Evolutionary conservation across 2,113 vertebrate species (phyloP).

Genomic region (Gorilla gorilla): DNA sequence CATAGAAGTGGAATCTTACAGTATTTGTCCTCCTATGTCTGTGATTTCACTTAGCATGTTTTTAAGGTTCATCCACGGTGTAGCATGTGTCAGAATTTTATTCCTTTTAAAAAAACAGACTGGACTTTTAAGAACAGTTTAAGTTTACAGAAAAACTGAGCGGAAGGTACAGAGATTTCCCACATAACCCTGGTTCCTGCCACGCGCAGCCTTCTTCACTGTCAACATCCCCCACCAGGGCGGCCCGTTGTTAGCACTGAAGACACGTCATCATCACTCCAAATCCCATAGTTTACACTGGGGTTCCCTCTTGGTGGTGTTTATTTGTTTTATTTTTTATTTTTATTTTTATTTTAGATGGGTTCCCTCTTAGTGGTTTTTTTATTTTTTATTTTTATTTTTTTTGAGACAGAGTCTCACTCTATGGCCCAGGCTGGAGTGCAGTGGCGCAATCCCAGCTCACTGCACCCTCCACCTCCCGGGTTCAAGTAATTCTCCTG

Average conservation of each 20-base stretch:
- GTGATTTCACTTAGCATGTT: neutral
- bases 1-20: fast-evolving
- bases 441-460: neutral
- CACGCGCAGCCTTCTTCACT: too few relatives aligned
- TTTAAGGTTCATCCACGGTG: neutral
- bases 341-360: neutral
- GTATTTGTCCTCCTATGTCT: neutral
- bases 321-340: neutral
- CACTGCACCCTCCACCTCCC: neutral
- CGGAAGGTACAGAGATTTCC: neutral
- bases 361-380: too few relatives aligned
- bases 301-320: too few relatives aligned
- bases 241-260: neutral
- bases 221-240: too few relatives aligned
- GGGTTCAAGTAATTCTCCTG: neutral
- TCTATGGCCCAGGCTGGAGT: neutral
- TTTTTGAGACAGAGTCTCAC: neutral
- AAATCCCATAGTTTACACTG: neutral
- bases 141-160: neutral
- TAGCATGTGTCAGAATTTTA: fast-evolving
- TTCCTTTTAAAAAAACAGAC: neutral
- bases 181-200: fast-evolving
- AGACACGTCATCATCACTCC: neutral
- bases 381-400: neutral
- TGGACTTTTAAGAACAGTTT: neutral